Base-by-base conservation (phyloP, 2,888 invertebrate genomes). In the Aricia artaxerxes region DNA sequence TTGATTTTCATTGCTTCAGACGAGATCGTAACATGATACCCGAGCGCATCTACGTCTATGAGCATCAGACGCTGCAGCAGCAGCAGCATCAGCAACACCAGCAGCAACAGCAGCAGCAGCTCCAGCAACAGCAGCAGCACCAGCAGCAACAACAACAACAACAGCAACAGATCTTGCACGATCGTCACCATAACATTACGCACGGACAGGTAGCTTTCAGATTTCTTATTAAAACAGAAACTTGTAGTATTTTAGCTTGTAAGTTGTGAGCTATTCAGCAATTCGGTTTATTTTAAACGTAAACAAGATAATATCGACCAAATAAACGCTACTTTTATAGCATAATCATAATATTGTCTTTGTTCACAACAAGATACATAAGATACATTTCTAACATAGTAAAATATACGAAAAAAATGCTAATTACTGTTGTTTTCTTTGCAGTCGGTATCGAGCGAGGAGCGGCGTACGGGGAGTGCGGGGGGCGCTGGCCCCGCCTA, bases 21-120 rank as follows among this genome's bases (percentile, higher is more conserved):
- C 91, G 83, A 83, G 92, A 85, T 75, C 82, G 86, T 13, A 90
- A 89, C 5, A 88, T 92, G 84, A 90, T 88, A 31, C 89, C 90
- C 79, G 92, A 93, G 80, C 86, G 92, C 4, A 92, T 92, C 82
- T 86, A 86, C 80, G 87, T 88, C 40, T 85, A 90, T 83, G 92
- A 93, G 78, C 90, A 90, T 76, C 76, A 76, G 35, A 16, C 53
- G 31, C 49, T 76, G 16, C 76, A 76, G 35, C 76, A 76, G 31
- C 76, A 76, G 31, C 76, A 84, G 4, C 84, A 83, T 1, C 82
- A 83, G 16, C 85, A 85, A 9, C 84, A 84, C 1, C 76, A 76
- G 11, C 76, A 84, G 4, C 84, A 83, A 0, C 82, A 83, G 13
- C 85, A 85, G 2, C 87, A 87, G 1, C 87, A 87, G 5, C 87